phyloP scores from a whole-genome alignment of 2,797 vertebrate species.

The Lateolabrax maculatus region DNA sequence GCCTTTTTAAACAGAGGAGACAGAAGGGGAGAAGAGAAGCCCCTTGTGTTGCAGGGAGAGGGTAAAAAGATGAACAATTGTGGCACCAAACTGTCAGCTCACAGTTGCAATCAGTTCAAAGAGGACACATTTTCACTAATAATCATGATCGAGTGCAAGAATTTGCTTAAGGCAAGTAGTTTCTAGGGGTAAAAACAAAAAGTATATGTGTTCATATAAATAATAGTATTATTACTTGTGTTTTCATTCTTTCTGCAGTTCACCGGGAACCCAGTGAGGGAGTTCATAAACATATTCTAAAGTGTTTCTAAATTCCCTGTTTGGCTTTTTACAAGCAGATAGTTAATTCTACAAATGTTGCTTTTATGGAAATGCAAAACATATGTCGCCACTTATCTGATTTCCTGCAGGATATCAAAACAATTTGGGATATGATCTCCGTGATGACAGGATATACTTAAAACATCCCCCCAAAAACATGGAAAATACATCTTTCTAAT shows the following conservation, averaged over 20 bases:
- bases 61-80: conserved; percentile 38
- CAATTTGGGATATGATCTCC: conserved; percentile 77
- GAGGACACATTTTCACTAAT: neutral
- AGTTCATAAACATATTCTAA: conserved; percentile 79
- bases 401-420: conserved; percentile 79
- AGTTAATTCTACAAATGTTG: conserved; percentile 79
- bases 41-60: neutral
- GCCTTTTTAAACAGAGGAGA: conserved; percentile 64
- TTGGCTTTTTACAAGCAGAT: conserved; percentile 61
- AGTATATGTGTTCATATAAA: neutral
- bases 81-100: conserved; percentile 7
- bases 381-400: conserved; percentile 81
- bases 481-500: conserved; percentile 69
- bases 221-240: neutral
- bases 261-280: conserved; percentile 21
- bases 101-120: neutral
- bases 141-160: neutral
- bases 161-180: neutral
- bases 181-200: neutral
- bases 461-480: conserved; percentile 34
- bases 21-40: conserved; percentile 24
- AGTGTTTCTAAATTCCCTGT: conserved; percentile 60
- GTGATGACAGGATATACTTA: conserved; percentile 64
- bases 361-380: conserved; percentile 80
- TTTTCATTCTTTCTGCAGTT: conserved; percentile 14